Evolutionary conservation across 2,797 vertebrate species (phyloP).

Genomic region (Nannoperca obscura): DNA sequence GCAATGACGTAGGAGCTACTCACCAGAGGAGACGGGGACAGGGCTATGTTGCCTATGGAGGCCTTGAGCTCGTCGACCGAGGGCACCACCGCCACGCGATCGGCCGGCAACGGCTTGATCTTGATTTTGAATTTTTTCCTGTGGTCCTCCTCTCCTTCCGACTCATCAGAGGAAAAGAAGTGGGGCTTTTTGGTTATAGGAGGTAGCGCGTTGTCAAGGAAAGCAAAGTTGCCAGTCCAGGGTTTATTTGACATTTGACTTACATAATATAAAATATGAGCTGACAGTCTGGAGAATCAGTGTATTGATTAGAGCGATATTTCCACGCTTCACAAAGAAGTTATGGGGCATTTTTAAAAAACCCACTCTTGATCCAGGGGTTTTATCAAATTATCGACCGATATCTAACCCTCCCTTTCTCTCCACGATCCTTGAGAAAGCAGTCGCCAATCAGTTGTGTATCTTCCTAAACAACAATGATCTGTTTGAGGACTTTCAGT

Average conservation of each 20-base stretch:
- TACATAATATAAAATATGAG: not conserved
- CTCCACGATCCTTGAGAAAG: too few species aligned
- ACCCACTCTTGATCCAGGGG: too few species aligned
- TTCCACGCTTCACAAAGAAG: not conserved
- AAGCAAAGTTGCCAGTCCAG: not conserved
- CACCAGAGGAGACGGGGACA: slow-evolving; percentile 96
- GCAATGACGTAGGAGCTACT: slow-evolving; percentile 77
- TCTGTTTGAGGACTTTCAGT: too few species aligned
- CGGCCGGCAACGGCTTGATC: slow-evolving; percentile 92
- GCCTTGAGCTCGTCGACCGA: slow-evolving; percentile 95
- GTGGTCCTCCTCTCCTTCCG: slow-evolving; percentile 95
- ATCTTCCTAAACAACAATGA: too few species aligned
- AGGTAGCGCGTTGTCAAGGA: slow-evolving; percentile 87
- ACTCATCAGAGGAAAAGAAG: slow-evolving; percentile 99
- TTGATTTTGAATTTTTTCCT: slow-evolving; percentile 98
- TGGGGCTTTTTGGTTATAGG: slow-evolving; percentile 90
- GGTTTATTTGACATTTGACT: not conserved
- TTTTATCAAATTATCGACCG: too few species aligned
- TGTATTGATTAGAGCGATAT: slow-evolving; percentile 26
- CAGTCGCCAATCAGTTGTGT: too few species aligned
- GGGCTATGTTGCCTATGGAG: slow-evolving; percentile 95
- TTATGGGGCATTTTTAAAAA: not conserved
- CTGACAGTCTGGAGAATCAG: slow-evolving; percentile 5
- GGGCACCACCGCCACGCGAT: slow-evolving; percentile 84
- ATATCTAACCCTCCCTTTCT: too few species aligned